Evolutionary conservation across 2,113 vertebrate genomes (phyloP).

Genomic region (Peromyscus californicus): DNA sequence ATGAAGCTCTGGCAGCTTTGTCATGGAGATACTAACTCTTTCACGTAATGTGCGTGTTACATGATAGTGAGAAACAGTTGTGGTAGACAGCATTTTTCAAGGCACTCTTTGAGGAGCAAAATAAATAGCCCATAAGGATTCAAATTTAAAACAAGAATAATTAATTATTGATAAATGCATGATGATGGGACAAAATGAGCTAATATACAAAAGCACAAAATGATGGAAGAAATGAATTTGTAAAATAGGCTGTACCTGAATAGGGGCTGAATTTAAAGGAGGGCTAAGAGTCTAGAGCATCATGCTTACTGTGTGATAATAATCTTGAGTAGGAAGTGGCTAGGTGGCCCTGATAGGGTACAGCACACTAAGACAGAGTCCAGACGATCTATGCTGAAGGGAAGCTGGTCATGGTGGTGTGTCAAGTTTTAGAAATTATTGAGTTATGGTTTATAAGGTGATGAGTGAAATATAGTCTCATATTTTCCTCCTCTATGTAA

Average conservation of each 20-base stretch:
- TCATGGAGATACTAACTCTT: not conserved
- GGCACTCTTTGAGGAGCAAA: not conserved
- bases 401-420: not conserved
- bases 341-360: not conserved
- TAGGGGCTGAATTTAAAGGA: not conserved
- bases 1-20: not conserved
- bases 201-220: not conserved
- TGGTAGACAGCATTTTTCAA: not conserved
- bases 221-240: not conserved
- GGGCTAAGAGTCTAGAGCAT: not conserved
- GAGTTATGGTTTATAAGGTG: not conserved
- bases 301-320: not conserved
- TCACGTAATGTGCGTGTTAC: not conserved
- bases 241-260: not conserved
- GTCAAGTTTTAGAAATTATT: not conserved
- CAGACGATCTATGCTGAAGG: accelerated
- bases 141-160: not conserved
- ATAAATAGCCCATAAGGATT: not conserved
- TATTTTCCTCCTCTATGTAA: not conserved
- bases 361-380: accelerated
- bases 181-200: not conserved
- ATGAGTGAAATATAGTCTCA: not conserved
- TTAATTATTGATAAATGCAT: not conserved
- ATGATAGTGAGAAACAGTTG: not conserved
- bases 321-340: not conserved